A percentile compares a stretch with the other conserved stretches of the same genome.
Conservation (phyloP, 2,113 vertebrate species). For the Aramus guarauna region DNA sequence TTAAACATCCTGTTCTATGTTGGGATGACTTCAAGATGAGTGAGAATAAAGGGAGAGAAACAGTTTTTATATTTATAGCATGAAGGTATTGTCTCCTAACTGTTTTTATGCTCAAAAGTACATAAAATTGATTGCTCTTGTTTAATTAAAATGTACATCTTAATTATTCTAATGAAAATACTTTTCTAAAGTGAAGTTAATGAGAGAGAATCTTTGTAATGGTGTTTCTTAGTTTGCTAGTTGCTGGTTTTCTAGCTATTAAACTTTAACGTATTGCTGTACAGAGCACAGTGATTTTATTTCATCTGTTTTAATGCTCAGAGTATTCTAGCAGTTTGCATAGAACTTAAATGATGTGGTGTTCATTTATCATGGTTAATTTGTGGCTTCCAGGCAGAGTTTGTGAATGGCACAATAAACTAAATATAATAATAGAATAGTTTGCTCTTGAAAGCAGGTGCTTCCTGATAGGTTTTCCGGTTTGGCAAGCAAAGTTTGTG, state of each 20-base stretch:
- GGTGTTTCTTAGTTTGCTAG: slow-evolving; percentile 10
- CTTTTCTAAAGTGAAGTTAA: slow-evolving; percentile 43
- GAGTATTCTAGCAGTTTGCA: slow-evolving; percentile 4
- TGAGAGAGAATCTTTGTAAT: slow-evolving; percentile 25
- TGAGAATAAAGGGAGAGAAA: not conserved
- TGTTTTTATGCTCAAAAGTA: not conserved
- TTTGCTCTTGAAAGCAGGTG: slow-evolving; percentile 17
- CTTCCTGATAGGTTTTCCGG: not conserved
- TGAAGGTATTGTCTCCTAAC: not conserved
- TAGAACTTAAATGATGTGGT: slow-evolving; percentile 11
- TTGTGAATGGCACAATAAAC: slow-evolving; percentile 16
- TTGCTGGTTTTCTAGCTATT: slow-evolving; percentile 4
- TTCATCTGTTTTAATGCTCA: not conserved
- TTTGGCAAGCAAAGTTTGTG: not conserved
- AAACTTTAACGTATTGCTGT: slow-evolving; percentile 30
- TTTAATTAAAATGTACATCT: slow-evolving; percentile 45
- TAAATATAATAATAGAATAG: slow-evolving; percentile 18
- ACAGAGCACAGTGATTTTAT: slow-evolving; percentile 10
- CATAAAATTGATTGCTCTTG: not conserved
- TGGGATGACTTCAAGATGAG: not conserved
- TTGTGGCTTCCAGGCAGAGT: slow-evolving; percentile 25
- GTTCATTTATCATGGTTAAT: slow-evolving; percentile 55
- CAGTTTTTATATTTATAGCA: not conserved
- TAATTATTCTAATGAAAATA: slow-evolving; percentile 45
- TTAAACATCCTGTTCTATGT: not conserved